phyloP scores from a whole-genome alignment of 1,140 invertebrate species.

The Procambarus clarkii region DNA sequence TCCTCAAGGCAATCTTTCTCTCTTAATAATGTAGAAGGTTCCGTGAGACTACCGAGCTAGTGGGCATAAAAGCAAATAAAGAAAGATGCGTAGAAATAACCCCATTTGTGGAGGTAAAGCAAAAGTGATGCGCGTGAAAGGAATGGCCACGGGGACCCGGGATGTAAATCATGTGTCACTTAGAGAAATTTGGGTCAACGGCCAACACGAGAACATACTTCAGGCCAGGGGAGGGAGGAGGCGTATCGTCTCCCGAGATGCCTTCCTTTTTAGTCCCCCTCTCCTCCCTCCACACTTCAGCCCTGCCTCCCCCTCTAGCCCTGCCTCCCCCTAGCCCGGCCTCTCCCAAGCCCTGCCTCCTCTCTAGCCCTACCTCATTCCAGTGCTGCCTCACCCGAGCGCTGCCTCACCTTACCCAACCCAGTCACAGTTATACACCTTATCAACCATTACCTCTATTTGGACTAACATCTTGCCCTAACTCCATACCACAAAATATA shows the following conservation, averaged over 20 bases:
- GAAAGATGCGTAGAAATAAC: background rate
- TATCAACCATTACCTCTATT: too few species aligned
- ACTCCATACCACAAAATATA: background rate
- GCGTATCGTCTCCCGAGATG: background rate
- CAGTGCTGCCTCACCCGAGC: too few species aligned
- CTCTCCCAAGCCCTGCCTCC: background rate
- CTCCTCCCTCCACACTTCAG: background rate
- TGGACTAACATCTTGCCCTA: too few species aligned
- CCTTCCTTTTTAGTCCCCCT: background rate
- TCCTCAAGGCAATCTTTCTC: too few species aligned
- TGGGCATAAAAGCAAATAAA: too few species aligned
- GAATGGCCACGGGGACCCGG: background rate
- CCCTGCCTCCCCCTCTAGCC: background rate
- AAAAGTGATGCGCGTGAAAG: background rate
- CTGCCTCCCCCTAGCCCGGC: too few species aligned
- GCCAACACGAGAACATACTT: constrained; percentile 32
- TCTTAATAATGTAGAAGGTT: too few species aligned
- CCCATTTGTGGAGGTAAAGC: background rate
- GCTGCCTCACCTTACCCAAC: too few species aligned
- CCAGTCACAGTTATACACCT: background rate
- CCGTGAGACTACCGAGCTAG: too few species aligned
- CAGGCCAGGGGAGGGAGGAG: background rate
- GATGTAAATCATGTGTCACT: constrained; percentile 20
- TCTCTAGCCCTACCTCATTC: too few species aligned
- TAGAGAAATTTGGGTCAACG: constrained; percentile 34